phyloP scores from a whole-genome alignment of 2,888 invertebrate species.

The Lepidochitona cinerea region DNA sequence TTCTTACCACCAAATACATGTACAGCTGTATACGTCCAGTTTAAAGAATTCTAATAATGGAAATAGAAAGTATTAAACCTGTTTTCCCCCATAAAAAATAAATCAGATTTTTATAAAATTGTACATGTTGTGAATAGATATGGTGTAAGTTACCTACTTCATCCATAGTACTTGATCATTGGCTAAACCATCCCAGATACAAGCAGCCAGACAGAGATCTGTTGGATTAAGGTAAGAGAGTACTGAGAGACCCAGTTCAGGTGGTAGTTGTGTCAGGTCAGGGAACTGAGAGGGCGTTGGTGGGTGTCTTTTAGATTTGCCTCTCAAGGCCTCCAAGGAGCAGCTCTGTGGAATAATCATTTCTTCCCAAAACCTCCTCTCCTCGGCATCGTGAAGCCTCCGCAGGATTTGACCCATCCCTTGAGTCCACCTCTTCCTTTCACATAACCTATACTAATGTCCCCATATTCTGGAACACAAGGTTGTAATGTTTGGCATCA shows the following conservation, averaged over 20 bases:
- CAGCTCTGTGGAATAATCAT: neutral
- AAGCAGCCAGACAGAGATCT: slow-evolving; percentile 73
- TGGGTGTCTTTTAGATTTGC: neutral
- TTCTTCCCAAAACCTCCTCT: neutral
- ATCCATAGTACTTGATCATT: slow-evolving; percentile 73
- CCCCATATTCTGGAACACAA: too few relatives aligned
- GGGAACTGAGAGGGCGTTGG: slow-evolving; percentile 51
- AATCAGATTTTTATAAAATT: too few relatives aligned
- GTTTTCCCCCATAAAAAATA: too few relatives aligned
- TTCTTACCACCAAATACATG: too few relatives aligned
- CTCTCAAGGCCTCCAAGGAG: neutral
- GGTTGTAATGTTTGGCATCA: too few relatives aligned
- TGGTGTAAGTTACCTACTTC: too few relatives aligned
- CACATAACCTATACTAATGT: too few relatives aligned
- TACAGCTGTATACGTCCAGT: too few relatives aligned
- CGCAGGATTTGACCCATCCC: neutral
- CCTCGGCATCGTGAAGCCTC: neutral
- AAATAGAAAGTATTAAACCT: too few relatives aligned
- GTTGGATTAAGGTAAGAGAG: slow-evolving; percentile 73
- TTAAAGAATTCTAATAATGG: too few relatives aligned
- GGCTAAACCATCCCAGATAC: slow-evolving; percentile 73
- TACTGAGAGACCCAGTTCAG: slow-evolving; percentile 72
- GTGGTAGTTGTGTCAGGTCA: slow-evolving; percentile 71
- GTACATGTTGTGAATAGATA: too few relatives aligned
- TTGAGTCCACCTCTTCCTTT: too few relatives aligned